Base-by-base conservation (phyloP, 2,888 invertebrate species). In the Andrena flavipes region DNA sequence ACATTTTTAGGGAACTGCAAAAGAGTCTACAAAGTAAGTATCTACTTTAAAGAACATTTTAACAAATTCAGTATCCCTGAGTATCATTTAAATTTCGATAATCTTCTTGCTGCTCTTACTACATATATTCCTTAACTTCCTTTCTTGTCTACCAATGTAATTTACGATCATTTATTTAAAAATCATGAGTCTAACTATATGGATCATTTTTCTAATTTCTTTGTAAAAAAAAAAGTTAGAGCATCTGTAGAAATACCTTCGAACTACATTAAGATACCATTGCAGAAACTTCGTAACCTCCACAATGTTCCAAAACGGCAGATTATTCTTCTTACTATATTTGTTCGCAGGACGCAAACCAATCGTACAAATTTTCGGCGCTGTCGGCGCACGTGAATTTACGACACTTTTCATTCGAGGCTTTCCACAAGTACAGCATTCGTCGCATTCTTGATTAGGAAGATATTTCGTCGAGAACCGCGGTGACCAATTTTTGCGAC, bases 401-500 rank as follows among this genome's bases (percentile, higher is more conserved):
- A 13, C 42, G 3, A 56, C 8, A 10, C 16, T 77, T 10, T 30
- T 51, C 4, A 3, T 20, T 51, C n/a, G 60, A 13, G 23, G 26
- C 1, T 23, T 23, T 4, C 69, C 20, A 2, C 26, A 0, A 2
- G 7, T 2, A 26, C 30, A 2, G 29, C 29, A 23, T 0, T 26
- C 13, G 2, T 56, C 62, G 20, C 10, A 29, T 2, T 8, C 60
- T 23, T 73, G 69, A 10, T 65, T 54, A 6, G 59, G 20, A 6
- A 88, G 51, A 10, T 77, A 69, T 20, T 60, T 71, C 0, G 64
- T 49, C 2, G 77, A 13, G 16, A 80, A 79, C 59, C 72, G 56
- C n/a, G 86, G 83, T 4, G 3, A 70, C 89, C 88, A 89, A 62
- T 68, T 86, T 20, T 51, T 65, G 2, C 49, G 30, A n/a, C 10